Base-by-base conservation (phyloP, 2,113 vertebrate genomes). In the Takifugu flavidus region DNA sequence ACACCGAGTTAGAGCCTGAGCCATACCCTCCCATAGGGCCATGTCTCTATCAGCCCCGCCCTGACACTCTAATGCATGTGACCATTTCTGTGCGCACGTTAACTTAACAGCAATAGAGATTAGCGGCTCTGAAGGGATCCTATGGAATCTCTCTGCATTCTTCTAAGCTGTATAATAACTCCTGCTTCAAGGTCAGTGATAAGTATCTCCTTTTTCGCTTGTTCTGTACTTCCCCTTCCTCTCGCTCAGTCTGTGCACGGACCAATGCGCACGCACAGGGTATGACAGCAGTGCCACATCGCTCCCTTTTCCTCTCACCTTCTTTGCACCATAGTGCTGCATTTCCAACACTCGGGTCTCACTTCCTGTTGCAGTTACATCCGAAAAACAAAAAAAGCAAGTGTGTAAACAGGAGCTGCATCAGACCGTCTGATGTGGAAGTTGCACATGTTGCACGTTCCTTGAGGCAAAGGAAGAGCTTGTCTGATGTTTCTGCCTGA, bases 121-220 rank as follows among this genome's bases (percentile, higher is more conserved):
- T 6, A 4, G 45, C 45, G 14, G 45, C 13, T 47, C 13, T 47
- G 14, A 47, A 1, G 11, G 13, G 13, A 49, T 15, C 20, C 47
- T n/a, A 20, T 20, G 20, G 47, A 49, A 5, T 43, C 27, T 42
- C 39, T 31, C 29, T 57, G 52, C 6, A 2, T 58, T 60, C 25
- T 43, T 59, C 7, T 14, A 34, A 53, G 44, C 60, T 64, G 51
- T 13, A 62, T n/a, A 76, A 29, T 42, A 58, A 66, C 42, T 31
- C 71, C 47, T 66, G 65, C 53, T 74, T 71, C 26, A 61, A 72
- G 75, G 70, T 80, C 65, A 66, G 34, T 25, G 60, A 77, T 67
- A 45, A 74, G 34, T 27, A 75, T 75, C 76, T 60, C 51, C 28
- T 53, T 26, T 53, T 46, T 56, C 68, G 45, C 77, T 78, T 80